Evolutionary conservation across 2,797 vertebrate species (phyloP).

Genomic region (Anguilla pacifica): DNA sequence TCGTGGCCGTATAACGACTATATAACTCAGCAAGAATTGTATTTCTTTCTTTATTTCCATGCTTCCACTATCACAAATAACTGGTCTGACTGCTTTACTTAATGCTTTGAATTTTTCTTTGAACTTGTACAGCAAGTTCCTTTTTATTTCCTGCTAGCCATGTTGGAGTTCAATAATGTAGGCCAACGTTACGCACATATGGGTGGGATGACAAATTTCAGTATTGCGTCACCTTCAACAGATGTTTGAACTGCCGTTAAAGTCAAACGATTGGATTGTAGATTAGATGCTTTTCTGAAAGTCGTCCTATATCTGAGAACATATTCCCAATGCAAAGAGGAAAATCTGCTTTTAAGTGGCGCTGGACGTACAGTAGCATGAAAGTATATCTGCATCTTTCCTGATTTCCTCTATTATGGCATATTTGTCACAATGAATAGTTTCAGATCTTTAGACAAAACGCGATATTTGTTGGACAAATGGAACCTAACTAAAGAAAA

Average conservation of each 20-base stretch:
- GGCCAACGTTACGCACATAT: not conserved
- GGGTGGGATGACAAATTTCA: not conserved
- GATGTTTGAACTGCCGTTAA: not conserved
- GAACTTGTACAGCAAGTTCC: not conserved
- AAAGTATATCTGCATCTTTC: no score
- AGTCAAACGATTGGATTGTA: not conserved
- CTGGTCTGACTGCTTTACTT: not conserved
- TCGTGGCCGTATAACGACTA: not conserved
- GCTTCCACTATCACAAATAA: not conserved
- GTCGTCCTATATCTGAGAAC: not conserved
- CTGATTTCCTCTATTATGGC: no score
- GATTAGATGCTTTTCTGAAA: not conserved
- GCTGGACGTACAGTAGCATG: not conserved
- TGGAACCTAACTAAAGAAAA: no score
- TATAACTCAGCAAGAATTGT: not conserved
- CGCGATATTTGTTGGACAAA: no score
- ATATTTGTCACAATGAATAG: no score
- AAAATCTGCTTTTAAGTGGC: not conserved
- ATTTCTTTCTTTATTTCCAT: not conserved
- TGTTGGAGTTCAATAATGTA: not conserved
- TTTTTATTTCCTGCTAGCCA: not conserved
- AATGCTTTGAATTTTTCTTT: not conserved
- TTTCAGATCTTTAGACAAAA: no score
- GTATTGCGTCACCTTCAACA: not conserved
- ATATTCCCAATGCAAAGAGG: not conserved